Evolutionary conservation across 2,113 vertebrate species (phyloP).

Genomic region (Antigone vipio): DNA sequence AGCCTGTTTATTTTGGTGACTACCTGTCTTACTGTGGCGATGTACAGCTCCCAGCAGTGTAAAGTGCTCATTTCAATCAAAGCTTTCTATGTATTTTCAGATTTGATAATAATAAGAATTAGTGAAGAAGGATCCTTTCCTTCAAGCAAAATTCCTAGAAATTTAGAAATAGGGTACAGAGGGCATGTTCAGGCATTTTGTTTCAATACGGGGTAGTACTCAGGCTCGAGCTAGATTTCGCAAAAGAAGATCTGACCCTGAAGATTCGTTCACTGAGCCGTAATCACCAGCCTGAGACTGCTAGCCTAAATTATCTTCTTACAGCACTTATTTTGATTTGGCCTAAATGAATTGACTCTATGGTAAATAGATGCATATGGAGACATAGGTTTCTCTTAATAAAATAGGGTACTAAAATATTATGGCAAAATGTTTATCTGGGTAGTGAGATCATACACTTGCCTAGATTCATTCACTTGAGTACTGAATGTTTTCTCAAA

Average conservation of each 20-base stretch:
- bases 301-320: constrained; percentile 42
- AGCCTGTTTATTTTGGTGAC: background rate
- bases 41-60: background rate
- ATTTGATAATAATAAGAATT: background rate
- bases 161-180: background rate
- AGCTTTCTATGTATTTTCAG: background rate
- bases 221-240: background rate
- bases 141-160: background rate
- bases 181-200: background rate
- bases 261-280: background rate
- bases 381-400: constrained; percentile 45
- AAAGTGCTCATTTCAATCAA: background rate
- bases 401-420: constrained; percentile 59
- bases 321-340: constrained; percentile 56
- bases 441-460: constrained; percentile 58
- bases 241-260: background rate
- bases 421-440: constrained; percentile 61
- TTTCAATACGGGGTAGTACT: background rate
- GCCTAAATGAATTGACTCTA: constrained; percentile 42
- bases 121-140: background rate
- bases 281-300: background rate
- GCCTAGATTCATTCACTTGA: constrained; percentile 56
- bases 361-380: constrained; percentile 40
- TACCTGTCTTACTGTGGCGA: background rate
- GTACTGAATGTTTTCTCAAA: constrained; percentile 69